A percentile compares a stretch with the other conserved stretches of the same genome.
Conservation (phyloP, 2,797 vertebrate genomes). For the Myiothlypis coronata region DNA sequence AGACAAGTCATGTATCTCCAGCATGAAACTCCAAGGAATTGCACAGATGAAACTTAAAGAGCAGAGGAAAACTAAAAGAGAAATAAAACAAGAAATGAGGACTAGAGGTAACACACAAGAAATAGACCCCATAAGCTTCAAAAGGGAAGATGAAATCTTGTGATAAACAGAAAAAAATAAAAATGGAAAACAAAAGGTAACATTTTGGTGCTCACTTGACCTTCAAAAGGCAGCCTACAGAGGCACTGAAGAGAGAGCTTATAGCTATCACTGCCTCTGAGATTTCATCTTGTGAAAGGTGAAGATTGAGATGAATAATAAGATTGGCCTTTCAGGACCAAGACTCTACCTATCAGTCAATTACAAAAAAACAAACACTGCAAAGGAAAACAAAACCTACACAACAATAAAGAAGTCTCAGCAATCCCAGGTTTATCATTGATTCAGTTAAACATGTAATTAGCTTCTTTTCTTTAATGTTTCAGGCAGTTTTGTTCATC, state of each 20-base stretch:
- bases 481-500: neutral
- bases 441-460: constrained; percentile 1
- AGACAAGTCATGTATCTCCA: constrained; percentile 51
- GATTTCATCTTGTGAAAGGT: constrained; percentile 39
- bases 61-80: constrained; percentile 21
- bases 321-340: constrained; percentile 1
- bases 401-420: neutral
- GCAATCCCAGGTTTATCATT: neutral
- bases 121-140: constrained; percentile 32
- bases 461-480: neutral
- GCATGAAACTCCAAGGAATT: constrained; percentile 62
- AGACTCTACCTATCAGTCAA: neutral
- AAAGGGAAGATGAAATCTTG: constrained; percentile 10
- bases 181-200: constrained; percentile 64
- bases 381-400: neutral
- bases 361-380: neutral
- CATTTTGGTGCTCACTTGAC: constrained; percentile 54
- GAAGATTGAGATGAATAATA: constrained; percentile 51
- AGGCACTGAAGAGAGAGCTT: neutral
- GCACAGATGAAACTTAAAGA: constrained; percentile 29
- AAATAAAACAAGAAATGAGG: constrained; percentile 12
- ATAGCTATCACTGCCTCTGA: constrained; percentile 16
- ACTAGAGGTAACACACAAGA: constrained; percentile 20
- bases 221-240: constrained; percentile 60
- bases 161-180: constrained; percentile 2